These are phyloP conservation scores for Antrozous pallidus DNA, from an alignment of 2,797 vertebrate genomes.

Conservation along the genomic window DNA sequence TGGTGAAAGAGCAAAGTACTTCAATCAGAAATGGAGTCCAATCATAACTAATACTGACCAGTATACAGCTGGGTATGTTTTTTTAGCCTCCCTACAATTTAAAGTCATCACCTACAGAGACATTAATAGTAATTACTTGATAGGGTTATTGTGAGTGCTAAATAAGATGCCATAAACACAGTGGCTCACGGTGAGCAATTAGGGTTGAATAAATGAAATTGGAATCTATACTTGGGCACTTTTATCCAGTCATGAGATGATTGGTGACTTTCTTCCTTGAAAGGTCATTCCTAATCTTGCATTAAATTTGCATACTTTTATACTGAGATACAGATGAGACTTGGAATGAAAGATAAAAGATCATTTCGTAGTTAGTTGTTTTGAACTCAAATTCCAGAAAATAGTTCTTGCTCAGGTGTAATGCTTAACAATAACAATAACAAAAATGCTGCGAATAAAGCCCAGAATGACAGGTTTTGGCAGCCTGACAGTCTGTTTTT, in stretches of 20 bases:
- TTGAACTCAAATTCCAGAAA: slow-evolving; percentile 18
- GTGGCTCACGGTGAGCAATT: background rate
- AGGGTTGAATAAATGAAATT: background rate
- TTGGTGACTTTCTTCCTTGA: background rate
- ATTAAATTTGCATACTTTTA: slow-evolving; percentile 21
- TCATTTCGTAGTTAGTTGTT: background rate
- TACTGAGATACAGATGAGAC: background rate
- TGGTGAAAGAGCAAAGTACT: background rate
- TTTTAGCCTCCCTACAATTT: background rate
- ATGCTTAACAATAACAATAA: background rate
- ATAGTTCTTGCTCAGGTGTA: background rate
- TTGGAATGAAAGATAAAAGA: background rate
- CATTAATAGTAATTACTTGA: background rate
- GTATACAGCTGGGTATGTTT: background rate
- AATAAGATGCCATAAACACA: background rate
- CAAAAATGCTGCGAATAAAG: background rate
- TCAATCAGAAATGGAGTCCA: background rate
- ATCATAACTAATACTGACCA: background rate
- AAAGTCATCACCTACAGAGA: background rate
- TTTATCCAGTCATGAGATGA: background rate
- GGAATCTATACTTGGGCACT: background rate
- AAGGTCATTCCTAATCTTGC: background rate
- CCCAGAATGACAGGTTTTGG: background rate
- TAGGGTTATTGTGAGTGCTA: background rate
- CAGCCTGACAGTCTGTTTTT: background rate